These are phyloP conservation scores for Coturnix japonica DNA, from an alignment of 2,113 vertebrate genomes.

Conservation along the genomic window DNA sequence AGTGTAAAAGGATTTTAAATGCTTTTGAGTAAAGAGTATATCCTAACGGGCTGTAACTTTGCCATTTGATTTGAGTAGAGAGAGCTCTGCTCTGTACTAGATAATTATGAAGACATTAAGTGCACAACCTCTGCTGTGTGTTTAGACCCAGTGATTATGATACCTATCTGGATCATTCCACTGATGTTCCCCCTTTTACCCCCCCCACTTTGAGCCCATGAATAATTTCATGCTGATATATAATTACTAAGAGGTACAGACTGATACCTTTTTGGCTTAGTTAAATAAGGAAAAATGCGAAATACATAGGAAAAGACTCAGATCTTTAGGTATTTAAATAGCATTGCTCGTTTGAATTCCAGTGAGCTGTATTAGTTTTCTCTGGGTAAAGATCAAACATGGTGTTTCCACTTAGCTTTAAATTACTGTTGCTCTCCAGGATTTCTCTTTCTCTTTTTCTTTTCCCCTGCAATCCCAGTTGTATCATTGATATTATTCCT, in stretches of 20 bases:
- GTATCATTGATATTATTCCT: not conserved
- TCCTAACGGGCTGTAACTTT: not conserved
- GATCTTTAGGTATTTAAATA: not conserved
- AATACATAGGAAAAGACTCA: not conserved
- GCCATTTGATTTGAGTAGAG: not conserved
- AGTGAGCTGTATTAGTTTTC: not conserved
- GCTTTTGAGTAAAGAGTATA: not conserved
- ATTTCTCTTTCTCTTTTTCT: not conserved
- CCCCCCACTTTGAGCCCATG: not conserved
- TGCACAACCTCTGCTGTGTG: not conserved
- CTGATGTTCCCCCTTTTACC: no score
- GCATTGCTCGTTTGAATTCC: not conserved
- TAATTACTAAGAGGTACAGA: not conserved
- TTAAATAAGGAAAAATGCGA: not conserved
- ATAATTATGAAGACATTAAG: not conserved
- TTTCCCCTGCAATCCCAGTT: not conserved
- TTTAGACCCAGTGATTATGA: not conserved
- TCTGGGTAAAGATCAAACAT: not conserved
- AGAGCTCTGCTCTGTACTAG: not conserved
- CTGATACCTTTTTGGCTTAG: not conserved
- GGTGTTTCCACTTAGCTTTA: not conserved
- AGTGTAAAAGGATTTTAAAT: not conserved
- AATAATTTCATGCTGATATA: not conserved
- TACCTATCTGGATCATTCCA: not conserved
- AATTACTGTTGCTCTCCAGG: not conserved